A percentile compares a stretch with the other conserved stretches of the same genome.
Conservation (phyloP, 2,888 invertebrate genomes). For the Deilephila porcellus region DNA sequence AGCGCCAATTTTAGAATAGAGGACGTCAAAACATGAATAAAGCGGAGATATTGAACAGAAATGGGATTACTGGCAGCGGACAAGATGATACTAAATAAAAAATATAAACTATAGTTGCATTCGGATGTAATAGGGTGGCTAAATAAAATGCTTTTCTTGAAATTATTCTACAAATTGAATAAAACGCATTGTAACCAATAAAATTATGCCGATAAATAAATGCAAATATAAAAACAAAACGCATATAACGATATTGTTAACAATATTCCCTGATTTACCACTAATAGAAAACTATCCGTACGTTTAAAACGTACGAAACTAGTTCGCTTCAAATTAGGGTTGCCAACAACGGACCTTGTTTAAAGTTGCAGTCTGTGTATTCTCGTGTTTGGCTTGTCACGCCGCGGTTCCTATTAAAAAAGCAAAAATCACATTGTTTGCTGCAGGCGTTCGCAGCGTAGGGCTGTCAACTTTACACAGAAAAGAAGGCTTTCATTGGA, state of each 20-base stretch:
- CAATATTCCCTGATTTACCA: slow-evolving; percentile 5
- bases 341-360: slow-evolving; percentile 45
- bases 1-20: no score
- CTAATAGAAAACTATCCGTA: slow-evolving; percentile 15
- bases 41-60: no score
- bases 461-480: slow-evolving; percentile 53
- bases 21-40: no score
- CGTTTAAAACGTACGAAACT: slow-evolving; percentile 36
- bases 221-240: neutral
- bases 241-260: neutral
- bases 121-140: no score
- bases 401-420: slow-evolving; percentile 56
- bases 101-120: no score
- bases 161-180: neutral
- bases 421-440: slow-evolving; percentile 59
- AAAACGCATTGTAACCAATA: neutral
- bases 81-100: no score
- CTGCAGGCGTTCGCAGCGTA: slow-evolving; percentile 46
- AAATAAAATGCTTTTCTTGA: no score
- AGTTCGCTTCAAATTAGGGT: slow-evolving; percentile 45
- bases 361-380: slow-evolving; percentile 50
- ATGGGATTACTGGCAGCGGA: no score
- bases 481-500: slow-evolving; percentile 51
- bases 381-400: slow-evolving; percentile 51
- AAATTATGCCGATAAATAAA: neutral